Percentiles rank a stretch among this genome's conserved stretches.
phyloP scores from a whole-genome alignment of 92 coral and sea anemone species.

The Montipora capitata region DNA sequence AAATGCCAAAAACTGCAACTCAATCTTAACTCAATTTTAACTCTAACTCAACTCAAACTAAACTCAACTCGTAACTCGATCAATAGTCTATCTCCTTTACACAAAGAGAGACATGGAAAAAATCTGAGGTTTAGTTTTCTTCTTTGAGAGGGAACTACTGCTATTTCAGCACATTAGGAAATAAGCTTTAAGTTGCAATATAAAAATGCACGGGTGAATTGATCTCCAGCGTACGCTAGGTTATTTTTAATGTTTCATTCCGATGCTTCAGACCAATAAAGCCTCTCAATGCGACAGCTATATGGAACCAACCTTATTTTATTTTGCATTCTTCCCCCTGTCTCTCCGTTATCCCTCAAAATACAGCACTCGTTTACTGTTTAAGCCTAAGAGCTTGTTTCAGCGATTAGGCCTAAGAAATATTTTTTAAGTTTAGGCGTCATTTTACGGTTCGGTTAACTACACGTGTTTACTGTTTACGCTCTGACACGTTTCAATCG shows the following conservation, averaged over 20 bases:
- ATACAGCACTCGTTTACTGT: background rate
- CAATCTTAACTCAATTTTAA: too few relatives aligned
- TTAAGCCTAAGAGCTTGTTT: too few relatives aligned
- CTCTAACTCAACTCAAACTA: too few relatives aligned
- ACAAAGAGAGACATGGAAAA: too few relatives aligned
- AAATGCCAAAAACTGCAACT: too few relatives aligned
- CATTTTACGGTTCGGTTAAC: too few relatives aligned
- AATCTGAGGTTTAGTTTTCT: background rate
- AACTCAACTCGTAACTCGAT: too few relatives aligned
- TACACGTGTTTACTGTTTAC: too few relatives aligned
- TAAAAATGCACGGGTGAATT: background rate
- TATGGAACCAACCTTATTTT: background rate
- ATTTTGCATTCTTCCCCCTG: background rate
- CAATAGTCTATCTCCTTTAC: too few relatives aligned
- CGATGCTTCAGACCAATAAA: background rate
- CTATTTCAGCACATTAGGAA: background rate
- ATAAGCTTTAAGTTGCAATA: background rate
- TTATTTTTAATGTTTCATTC: background rate
- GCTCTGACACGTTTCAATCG: too few relatives aligned
- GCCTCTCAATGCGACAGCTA: background rate
- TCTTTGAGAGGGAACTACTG: constrained; percentile 1
- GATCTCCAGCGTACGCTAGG: background rate
- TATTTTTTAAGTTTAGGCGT: too few relatives aligned
- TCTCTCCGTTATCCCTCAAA: background rate
- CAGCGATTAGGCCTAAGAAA: too few relatives aligned